phyloP scores from a whole-genome alignment of 2,113 vertebrate species.

The Cheilinus undulatus region DNA sequence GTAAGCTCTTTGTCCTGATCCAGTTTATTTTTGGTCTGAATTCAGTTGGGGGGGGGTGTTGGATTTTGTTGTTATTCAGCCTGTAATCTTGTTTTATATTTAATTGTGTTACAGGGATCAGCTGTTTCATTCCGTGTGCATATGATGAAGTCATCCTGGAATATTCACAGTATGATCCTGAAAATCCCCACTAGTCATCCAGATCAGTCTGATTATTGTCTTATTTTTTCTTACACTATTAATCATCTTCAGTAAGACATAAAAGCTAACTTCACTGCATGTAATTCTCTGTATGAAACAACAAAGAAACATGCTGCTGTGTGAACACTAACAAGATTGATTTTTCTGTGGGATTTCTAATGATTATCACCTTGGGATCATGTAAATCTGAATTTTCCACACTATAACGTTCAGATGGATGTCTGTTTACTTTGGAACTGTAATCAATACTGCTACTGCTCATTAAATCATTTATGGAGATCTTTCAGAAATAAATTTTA shows the following conservation, averaged over 20 bases:
- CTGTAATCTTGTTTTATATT: neutral
- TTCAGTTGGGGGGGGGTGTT: neutral
- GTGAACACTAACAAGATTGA: neutral
- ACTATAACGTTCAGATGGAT: neutral
- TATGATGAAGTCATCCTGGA: slow-evolving; percentile 26
- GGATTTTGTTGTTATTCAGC: neutral
- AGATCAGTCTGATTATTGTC: neutral
- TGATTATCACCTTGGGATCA: neutral
- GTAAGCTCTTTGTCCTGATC: slow-evolving; percentile 39
- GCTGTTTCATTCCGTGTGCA: slow-evolving; percentile 25
- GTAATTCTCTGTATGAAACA: too few species aligned
- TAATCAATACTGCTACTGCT: too few species aligned
- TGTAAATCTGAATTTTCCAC: neutral
- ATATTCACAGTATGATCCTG: neutral
- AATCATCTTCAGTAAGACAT: neutral
- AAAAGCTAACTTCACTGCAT: too few species aligned
- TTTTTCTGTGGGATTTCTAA: neutral
- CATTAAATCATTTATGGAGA: too few species aligned
- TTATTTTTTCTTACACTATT: too few species aligned
- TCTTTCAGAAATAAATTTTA: too few species aligned
- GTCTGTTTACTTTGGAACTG: too few species aligned
- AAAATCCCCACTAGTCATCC: too few species aligned
- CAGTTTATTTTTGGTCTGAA: too few species aligned
- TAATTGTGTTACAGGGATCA: slow-evolving; percentile 25
- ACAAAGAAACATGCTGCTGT: neutral